phyloP scores from a whole-genome alignment of 2,113 vertebrate genomes.

The Zosterops lateralis region DNA sequence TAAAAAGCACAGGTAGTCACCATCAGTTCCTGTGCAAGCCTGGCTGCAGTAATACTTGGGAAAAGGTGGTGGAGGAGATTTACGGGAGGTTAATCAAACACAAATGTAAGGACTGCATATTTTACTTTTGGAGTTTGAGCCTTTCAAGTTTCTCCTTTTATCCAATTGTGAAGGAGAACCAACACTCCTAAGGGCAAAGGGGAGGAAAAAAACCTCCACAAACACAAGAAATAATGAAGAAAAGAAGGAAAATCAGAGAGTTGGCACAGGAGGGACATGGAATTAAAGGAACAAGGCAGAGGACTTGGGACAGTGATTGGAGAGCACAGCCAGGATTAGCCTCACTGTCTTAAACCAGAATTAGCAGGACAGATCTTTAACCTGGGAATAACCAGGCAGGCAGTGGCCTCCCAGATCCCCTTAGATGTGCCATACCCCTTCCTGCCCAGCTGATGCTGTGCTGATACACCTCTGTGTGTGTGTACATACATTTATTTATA shows the following conservation, averaged over 20 bases:
- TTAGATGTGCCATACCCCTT: neutral
- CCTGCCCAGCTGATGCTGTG: neutral
- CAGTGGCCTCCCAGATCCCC: neutral
- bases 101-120: neutral
- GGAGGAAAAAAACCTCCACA: neutral
- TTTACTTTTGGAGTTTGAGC: neutral
- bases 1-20: neutral
- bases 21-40: neutral
- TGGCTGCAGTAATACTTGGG: neutral
- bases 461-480: neutral
- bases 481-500: fast-evolving
- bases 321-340: neutral
- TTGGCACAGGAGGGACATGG: fast-evolving
- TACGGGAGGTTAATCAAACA: neutral
- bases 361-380: neutral
- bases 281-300: neutral
- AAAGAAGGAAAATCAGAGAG: neutral
- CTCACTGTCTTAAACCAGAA: neutral
- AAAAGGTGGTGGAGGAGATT: neutral
- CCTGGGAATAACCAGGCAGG: fast-evolving
- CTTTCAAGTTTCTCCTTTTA: neutral
- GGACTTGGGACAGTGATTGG: neutral
- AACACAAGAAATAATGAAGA: neutral
- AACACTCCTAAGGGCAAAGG: neutral
- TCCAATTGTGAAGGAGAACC: neutral